Evolutionary conservation across 2,113 vertebrate genomes (phyloP).

Genomic region (Henicopernis longicauda): DNA sequence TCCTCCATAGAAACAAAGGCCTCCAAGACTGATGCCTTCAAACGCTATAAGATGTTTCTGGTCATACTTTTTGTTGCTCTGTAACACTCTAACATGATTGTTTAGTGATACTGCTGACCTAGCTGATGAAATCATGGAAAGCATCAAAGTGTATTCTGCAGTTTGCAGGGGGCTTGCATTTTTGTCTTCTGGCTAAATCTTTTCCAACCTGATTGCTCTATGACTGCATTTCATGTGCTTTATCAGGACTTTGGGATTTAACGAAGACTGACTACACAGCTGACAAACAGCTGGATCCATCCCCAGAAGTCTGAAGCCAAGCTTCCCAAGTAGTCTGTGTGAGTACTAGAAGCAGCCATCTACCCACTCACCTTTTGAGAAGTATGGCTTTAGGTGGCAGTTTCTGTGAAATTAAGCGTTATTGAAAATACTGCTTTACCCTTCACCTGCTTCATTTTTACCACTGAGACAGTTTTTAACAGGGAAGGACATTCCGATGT

Average conservation of each 20-base stretch:
- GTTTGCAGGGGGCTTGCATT: fast-evolving
- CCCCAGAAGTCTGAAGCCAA: neutral
- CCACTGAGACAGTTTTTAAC: neutral
- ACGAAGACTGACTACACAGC: neutral
- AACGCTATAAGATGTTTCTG: neutral
- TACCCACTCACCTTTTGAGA: neutral
- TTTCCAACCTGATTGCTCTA: neutral
- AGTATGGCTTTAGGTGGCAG: neutral
- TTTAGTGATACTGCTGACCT: neutral
- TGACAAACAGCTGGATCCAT: neutral
- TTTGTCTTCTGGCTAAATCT: neutral
- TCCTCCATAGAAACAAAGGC: neutral
- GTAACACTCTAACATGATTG: neutral
- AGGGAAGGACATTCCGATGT: neutral
- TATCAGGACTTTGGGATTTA: neutral
- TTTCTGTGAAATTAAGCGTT: neutral
- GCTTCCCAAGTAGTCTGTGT: neutral
- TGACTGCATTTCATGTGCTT: neutral
- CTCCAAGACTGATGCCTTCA: neutral
- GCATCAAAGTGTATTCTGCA: neutral
- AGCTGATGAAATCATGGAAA: neutral
- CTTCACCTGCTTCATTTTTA: neutral
- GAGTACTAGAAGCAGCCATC: neutral
- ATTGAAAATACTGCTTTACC: neutral
- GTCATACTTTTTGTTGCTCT: neutral